Evolutionary conservation across 64 coral and sea anemone species (phyloP).

Genomic region (Pocillopora verrucosa): DNA sequence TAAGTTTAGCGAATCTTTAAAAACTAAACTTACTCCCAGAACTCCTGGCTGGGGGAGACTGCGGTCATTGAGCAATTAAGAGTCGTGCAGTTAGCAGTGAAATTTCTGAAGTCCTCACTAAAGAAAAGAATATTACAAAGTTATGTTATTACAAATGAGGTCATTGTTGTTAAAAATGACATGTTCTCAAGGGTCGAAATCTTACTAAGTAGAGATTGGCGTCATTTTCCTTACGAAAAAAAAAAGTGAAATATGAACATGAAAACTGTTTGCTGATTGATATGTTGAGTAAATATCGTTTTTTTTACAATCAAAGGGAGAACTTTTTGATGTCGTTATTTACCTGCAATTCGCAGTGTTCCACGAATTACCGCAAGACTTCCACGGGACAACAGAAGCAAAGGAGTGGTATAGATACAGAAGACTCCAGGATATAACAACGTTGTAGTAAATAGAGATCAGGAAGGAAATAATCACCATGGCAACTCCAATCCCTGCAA

Average conservation of each 20-base stretch:
- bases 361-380: conserved; percentile 66
- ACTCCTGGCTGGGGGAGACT: conserved; percentile 9
- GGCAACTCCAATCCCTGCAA: conserved; percentile 62
- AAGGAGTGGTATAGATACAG: conserved; percentile 69
- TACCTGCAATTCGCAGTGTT: conserved; percentile 66
- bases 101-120: conserved; percentile 7
- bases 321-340: too few species aligned
- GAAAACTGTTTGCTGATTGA: too few species aligned
- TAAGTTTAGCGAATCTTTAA: background rate
- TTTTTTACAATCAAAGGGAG: background rate
- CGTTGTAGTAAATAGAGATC: conserved; percentile 78
- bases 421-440: conserved; percentile 71
- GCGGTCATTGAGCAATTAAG: background rate
- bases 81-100: conserved; percentile 1
- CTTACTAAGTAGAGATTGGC: background rate
- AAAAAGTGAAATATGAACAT: too few species aligned
- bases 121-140: background rate
- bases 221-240: too few species aligned
- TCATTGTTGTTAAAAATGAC: background rate
- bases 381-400: conserved; percentile 46
- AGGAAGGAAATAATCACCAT: conserved; percentile 63
- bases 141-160: background rate
- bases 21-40: conserved; percentile 29
- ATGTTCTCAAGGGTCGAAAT: background rate
- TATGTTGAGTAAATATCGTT: too few species aligned